Percentiles rank a stretch among this genome's conserved stretches.
These are phyloP conservation scores for Rhimphoctona megacephalus DNA, from an alignment of 2,888 invertebrate species.

Conservation along the genomic window DNA sequence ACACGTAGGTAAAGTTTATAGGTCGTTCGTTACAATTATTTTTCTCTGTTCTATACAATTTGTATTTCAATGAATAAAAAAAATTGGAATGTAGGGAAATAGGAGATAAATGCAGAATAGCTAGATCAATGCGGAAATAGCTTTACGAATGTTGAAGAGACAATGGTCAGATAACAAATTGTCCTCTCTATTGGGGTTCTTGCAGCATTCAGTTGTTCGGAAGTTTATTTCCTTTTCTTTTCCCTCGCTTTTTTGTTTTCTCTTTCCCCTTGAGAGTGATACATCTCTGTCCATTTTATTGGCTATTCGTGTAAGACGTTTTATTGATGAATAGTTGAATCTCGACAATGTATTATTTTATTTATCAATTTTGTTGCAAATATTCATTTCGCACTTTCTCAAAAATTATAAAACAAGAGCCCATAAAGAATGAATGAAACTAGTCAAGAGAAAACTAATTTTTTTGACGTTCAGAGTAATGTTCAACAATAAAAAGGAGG, in stretches of 20 bases:
- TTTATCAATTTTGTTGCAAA: neutral
- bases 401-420: neutral
- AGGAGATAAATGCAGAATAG: neutral
- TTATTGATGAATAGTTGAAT: neutral
- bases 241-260: neutral
- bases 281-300: neutral
- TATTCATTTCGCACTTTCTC: neutral
- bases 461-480: neutral
- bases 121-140: neutral
- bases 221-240: neutral
- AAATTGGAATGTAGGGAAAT: neutral
- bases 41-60: neutral
- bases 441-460: neutral
- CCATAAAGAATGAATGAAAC: neutral
- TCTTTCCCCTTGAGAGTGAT: neutral
- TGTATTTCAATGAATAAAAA: neutral
- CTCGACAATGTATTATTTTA: neutral
- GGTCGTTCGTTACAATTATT: neutral
- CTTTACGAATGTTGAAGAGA: conserved; percentile 2
- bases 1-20: neutral
- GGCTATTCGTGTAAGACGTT: neutral
- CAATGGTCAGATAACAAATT: conserved; percentile 10
- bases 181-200: neutral
- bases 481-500: neutral
- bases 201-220: neutral